Conservation (phyloP, 2,113 vertebrate species). For the Procavia capensis region DNA sequence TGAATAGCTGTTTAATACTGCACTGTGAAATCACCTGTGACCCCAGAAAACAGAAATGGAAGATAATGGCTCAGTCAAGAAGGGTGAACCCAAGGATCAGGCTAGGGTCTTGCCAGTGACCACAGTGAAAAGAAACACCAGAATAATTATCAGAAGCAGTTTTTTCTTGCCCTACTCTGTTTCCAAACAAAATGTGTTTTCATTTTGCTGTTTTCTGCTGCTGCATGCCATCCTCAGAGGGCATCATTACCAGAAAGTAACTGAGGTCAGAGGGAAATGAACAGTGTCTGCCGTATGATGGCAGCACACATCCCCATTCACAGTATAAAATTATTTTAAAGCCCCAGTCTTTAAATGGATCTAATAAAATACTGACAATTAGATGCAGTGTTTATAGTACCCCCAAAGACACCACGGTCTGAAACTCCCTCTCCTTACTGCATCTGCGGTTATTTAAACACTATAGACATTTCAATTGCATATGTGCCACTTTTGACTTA, state of each 20-base stretch:
- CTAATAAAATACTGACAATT: neutral
- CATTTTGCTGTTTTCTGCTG: neutral
- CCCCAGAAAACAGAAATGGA: neutral
- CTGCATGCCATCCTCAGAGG: neutral
- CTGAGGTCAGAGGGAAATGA: neutral
- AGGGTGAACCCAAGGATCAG: accelerated
- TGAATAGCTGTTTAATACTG: neutral
- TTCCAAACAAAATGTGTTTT: neutral
- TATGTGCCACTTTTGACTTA: neutral
- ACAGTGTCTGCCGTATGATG: too few relatives aligned
- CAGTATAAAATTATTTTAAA: neutral
- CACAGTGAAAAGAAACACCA: neutral
- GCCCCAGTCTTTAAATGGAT: neutral
- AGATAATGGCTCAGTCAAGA: too few relatives aligned
- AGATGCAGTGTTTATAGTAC: neutral
- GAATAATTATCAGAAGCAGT: accelerated
- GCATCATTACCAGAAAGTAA: accelerated
- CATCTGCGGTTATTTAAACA: neutral
- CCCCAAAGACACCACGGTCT: neutral
- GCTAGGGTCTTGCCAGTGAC: neutral
- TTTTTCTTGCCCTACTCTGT: too few relatives aligned
- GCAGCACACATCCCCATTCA: too few relatives aligned
- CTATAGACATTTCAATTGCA: accelerated
- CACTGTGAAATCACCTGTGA: neutral
- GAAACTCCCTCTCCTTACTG: neutral